Base-by-base conservation (phyloP, 2,888 invertebrate species). In the Agrochola lychnidis region DNA sequence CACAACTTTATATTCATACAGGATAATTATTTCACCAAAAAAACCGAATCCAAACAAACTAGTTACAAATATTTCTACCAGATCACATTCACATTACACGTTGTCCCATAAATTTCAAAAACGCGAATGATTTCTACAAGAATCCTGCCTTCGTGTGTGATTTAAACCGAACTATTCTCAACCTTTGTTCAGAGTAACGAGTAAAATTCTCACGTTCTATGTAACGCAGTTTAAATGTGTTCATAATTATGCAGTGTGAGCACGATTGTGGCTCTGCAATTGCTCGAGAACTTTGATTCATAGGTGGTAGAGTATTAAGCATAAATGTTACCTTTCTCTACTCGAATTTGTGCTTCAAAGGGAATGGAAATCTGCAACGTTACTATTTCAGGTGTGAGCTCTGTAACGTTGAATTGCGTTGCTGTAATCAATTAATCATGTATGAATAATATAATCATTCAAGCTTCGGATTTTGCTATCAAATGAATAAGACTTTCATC, bases 211-310 rank as follows among this genome's bases (percentile, higher is more conserved):
- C 61, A 57, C 51, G 22, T 70, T 22, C 12, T 19, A 22, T 7
- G 22, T 51, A 70, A 57, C 48, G 4, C n/a, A 59, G 45, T 22
- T 81, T 14, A 30, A 66, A 36, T 61, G 14, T 61, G 30, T 40
- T 59, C 53, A 53, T 57, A 79, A 74, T 71, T 64, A 56, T 57
- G 67, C 59, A 42, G 40, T n/a, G 62, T 51, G 12, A 63, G 56
- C 42, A 48, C 36, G 40, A 51, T 42, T 67, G 51, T 64, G 36
- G 9, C 0, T 62, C 7, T 6, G 5, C 36, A 67, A 67, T 67
- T 62, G 42, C n/a, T 59, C 16, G 22, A 19, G 14, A 22, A 66
- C 36, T 64, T 81, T 59, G 10, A 40, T 59, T 45, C 25, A 22
- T 36, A 51, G 12, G 40, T 48, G 25, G n/a, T n/a, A n/a, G n/a